A percentile compares a stretch with the other conserved stretches of the same genome.
Evolutionary conservation across 2,888 invertebrate genomes (phyloP).

Genomic region (Vesta saturnalis): DNA sequence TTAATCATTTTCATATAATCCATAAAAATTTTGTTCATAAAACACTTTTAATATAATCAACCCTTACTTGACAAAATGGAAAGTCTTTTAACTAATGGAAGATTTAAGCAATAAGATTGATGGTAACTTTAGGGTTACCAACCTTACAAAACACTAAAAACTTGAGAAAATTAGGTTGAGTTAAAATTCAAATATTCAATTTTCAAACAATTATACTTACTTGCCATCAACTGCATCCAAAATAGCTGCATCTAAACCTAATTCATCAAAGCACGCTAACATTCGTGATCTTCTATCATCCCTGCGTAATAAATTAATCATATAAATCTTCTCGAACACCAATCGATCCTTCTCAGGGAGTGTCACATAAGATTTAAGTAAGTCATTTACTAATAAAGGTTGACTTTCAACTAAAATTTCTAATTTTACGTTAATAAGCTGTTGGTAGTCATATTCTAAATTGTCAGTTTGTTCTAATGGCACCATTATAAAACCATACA

Average conservation of each 20-base stretch:
- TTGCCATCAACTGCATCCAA: constrained; percentile 92
- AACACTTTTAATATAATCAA: too few species aligned
- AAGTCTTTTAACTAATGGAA: too few species aligned
- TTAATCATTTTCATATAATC: too few species aligned
- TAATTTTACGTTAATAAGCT: constrained; percentile 79
- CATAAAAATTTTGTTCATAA: too few species aligned
- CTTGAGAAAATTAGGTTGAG: too few species aligned
- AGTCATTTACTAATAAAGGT: constrained; percentile 61
- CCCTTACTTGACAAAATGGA: too few species aligned
- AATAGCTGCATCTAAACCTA: constrained; percentile 81
- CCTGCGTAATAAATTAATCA: constrained; percentile 91
- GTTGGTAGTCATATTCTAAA: constrained; percentile 70
- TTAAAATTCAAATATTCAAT: neutral
- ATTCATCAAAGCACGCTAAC: constrained; percentile 78
- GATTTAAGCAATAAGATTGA: too few species aligned
- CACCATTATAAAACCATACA: constrained; percentile 84
- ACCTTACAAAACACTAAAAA: too few species aligned
- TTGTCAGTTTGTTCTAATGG: constrained; percentile 79
- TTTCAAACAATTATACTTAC: constrained; percentile 64
- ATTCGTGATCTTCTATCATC: constrained; percentile 83
- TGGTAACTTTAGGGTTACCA: too few species aligned
- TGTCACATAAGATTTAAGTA: constrained; percentile 55
- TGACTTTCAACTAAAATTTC: constrained; percentile 74
- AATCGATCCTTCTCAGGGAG: constrained; percentile 69
- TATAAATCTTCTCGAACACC: constrained; percentile 82